Evolutionary conservation across 2,113 vertebrate species (phyloP).

Genomic region (Triplophysa rosa): DNA sequence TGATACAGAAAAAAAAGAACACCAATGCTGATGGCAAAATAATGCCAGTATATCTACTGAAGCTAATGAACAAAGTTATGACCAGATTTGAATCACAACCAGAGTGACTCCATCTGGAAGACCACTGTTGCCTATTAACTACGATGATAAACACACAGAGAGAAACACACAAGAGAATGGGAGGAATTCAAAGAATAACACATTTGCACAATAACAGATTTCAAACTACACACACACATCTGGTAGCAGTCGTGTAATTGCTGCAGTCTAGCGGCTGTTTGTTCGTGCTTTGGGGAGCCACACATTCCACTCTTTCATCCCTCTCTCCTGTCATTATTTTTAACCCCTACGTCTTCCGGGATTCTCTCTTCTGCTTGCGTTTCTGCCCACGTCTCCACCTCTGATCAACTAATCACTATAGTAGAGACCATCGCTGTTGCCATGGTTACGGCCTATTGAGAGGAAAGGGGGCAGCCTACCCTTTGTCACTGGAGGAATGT

Average conservation of each 20-base stretch:
- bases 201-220: background rate
- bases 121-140: background rate
- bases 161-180: background rate
- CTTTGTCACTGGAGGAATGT: background rate
- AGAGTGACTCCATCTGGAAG: background rate
- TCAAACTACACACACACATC: constrained; percentile 12
- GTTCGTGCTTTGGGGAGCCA: background rate
- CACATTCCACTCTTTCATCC: constrained; percentile 35
- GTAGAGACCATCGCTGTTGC: background rate
- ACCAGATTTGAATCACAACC: background rate
- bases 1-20: too few species aligned
- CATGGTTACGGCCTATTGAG: background rate
- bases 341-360: constrained; percentile 25
- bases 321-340: constrained; percentile 28
- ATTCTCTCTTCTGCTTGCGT: background rate
- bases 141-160: background rate
- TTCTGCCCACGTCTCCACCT: background rate
- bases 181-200: background rate
- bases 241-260: constrained; percentile 35
- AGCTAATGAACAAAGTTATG: background rate
- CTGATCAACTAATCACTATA: background rate
- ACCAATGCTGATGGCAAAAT: too few species aligned
- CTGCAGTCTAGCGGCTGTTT: constrained; percentile 4
- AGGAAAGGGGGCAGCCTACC: background rate
- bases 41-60: too few species aligned